phyloP scores from a whole-genome alignment of 2,888 invertebrate species.

The Pseudolycoriella hygida region DNA sequence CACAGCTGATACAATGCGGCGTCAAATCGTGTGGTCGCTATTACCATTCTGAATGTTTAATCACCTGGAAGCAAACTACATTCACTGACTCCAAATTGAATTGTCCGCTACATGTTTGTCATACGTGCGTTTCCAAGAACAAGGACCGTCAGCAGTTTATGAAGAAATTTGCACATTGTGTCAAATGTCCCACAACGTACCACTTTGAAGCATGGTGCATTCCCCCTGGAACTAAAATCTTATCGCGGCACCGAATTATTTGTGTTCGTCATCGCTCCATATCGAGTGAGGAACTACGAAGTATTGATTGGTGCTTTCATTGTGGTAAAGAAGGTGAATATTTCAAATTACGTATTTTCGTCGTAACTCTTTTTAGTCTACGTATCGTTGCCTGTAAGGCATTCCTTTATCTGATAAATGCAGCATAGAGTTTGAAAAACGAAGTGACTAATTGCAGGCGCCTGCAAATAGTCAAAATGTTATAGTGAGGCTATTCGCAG shows the following conservation, averaged over 20 bases:
- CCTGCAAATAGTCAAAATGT: too few relatives aligned
- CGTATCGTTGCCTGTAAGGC: too few relatives aligned
- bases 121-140: conserved; percentile 61
- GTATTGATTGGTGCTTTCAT: too few relatives aligned
- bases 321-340: too few relatives aligned
- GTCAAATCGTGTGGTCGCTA: conserved; percentile 48
- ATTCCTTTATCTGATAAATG: too few relatives aligned
- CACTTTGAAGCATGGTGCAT: conserved; percentile 71
- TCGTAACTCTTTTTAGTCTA: too few relatives aligned
- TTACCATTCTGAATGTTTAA: conserved; percentile 59
- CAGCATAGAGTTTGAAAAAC: too few relatives aligned
- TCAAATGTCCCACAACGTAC: conserved; percentile 79
- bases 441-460: too few relatives aligned
- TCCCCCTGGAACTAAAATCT: conserved; percentile 67
- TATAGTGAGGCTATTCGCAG: too few relatives aligned
- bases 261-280: conserved; percentile 59
- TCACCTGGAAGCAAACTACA: conserved; percentile 56
- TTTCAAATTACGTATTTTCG: too few relatives aligned
- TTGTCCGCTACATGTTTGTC: conserved; percentile 72
- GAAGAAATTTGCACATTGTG: conserved; percentile 37
- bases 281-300: too few relatives aligned
- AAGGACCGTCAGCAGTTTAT: conserved; percentile 42
- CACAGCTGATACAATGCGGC: not conserved
- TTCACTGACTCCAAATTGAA: conserved; percentile 23
- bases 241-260: conserved; percentile 60